Conservation (phyloP, 2,888 invertebrate species). For the Eutolmus rufibarbis region DNA sequence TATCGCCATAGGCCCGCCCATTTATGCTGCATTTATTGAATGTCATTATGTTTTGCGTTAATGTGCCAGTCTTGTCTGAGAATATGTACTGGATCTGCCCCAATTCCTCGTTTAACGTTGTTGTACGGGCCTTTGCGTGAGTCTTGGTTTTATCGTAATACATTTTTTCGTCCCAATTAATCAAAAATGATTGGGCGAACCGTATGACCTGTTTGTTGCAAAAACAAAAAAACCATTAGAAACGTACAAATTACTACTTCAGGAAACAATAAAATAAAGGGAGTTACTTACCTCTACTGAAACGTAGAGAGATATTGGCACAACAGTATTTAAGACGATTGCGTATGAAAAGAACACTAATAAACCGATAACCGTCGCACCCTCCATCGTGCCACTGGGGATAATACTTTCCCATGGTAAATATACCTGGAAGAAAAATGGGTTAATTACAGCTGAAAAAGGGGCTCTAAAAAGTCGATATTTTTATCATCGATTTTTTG, state of each 20-base stretch:
- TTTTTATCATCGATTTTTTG: neutral
- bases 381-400: constrained; percentile 81
- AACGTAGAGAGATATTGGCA: constrained; percentile 99
- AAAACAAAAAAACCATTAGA: neutral
- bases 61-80: constrained; percentile 98
- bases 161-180: constrained; percentile 99
- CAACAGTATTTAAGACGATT: constrained; percentile 98
- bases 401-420: constrained; percentile 95
- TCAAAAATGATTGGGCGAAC: constrained; percentile 96
- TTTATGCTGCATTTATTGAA: constrained; percentile 98
- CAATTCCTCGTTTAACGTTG: constrained; percentile 97
- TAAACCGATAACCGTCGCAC: constrained; percentile 91
- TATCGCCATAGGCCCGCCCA: constrained; percentile 90
- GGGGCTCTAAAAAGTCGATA: neutral
- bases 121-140: constrained; percentile 94
- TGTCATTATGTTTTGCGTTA: constrained; percentile 99
- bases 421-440: constrained; percentile 66
- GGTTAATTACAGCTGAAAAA: neutral
- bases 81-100: constrained; percentile 99
- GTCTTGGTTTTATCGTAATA: constrained; percentile 89
- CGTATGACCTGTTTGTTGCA: constrained; percentile 79
- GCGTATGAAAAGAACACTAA: constrained; percentile 99
- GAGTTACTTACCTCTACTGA: constrained; percentile 78
- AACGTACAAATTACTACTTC: neutral
- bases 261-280: neutral